A percentile compares a stretch with the other conserved stretches of the same genome.
Evolutionary conservation across 2,888 invertebrate species (phyloP).

Genomic region (Caenorhabditis sinica): DNA sequence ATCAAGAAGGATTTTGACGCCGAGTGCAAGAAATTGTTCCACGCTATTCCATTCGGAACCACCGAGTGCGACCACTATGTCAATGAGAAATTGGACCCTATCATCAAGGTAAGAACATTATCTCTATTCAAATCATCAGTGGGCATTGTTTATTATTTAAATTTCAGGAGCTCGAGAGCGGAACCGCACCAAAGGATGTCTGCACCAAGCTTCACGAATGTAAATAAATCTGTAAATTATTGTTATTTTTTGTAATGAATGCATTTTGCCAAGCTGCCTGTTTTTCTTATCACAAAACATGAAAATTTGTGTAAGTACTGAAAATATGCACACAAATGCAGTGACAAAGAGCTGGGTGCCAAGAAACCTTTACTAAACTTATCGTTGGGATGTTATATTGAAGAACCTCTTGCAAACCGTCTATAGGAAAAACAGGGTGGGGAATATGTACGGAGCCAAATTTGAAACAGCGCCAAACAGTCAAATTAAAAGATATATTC

Average conservation of each 20-base stretch:
- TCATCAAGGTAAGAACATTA: slow-evolving; percentile 55
- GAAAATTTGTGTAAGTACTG: no score
- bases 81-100: slow-evolving; percentile 68
- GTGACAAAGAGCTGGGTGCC: no score
- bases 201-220: slow-evolving; percentile 69
- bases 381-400: no score
- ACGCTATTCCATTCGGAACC: slow-evolving; percentile 67
- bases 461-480: no score
- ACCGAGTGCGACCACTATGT: slow-evolving; percentile 66
- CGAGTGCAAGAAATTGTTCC: slow-evolving; percentile 71
- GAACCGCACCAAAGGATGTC: slow-evolving; percentile 75
- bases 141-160: background rate
- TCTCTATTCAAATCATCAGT: background rate
- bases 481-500: no score
- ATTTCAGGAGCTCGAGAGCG: slow-evolving; percentile 69
- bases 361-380: no score
- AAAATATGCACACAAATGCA: no score
- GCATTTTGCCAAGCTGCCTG: background rate
- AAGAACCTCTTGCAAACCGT: no score
- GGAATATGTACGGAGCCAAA: no score
- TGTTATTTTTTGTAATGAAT: slow-evolving; percentile 19
- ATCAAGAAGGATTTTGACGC: slow-evolving; percentile 69
- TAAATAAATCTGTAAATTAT: slow-evolving; percentile 12
- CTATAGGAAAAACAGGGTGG: no score
- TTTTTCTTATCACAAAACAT: background rate